Evolutionary conservation across 2,797 vertebrate genomes (phyloP).

Genomic region (Platyrinchus mystaceus): DNA sequence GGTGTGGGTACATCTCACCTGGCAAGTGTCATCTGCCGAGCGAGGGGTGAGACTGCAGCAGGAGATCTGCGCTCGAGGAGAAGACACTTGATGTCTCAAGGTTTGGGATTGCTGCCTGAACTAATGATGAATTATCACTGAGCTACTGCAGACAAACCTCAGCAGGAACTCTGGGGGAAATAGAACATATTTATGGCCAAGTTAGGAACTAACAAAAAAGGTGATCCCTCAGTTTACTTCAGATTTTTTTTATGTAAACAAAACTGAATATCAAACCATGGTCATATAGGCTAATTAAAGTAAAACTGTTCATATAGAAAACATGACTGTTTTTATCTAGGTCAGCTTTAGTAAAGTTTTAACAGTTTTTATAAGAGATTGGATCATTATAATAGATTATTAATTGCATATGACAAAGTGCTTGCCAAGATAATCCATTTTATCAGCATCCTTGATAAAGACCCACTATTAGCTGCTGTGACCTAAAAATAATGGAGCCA

Average conservation of each 20-base stretch:
- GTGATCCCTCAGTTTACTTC: constrained; percentile 27
- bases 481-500: not conserved
- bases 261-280: not conserved
- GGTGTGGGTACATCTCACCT: not conserved
- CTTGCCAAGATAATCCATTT: not conserved
- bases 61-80: not conserved
- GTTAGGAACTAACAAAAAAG: constrained; percentile 39
- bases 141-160: constrained; percentile 6
- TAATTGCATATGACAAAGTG: constrained; percentile 13
- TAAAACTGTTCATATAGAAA: constrained; percentile 6
- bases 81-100: not conserved
- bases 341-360: not conserved
- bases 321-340: not conserved
- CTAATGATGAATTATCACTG: not conserved
- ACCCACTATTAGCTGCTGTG: not conserved
- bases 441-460: not conserved
- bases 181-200: not conserved
- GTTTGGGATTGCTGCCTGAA: not conserved
- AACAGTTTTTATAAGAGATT: not conserved
- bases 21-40: not conserved
- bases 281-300: not conserved
- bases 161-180: not conserved
- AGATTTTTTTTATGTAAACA: constrained; percentile 51
- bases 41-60: not conserved
- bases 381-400: not conserved